Conservation (phyloP, 1,140 invertebrate species). For the Aphis craccivora region DNA sequence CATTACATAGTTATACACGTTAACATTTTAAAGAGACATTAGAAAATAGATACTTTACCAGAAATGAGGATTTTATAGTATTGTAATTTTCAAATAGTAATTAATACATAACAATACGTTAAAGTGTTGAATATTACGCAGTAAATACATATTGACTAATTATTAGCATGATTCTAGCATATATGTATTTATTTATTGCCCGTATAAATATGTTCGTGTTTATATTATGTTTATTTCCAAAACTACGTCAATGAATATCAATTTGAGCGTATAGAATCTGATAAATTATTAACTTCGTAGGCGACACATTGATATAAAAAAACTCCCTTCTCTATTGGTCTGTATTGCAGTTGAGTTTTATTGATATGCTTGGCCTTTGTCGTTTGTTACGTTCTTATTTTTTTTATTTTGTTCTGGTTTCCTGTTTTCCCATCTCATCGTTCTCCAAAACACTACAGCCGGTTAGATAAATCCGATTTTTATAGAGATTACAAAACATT, state of each 20-base stretch:
- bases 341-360: constrained; percentile 42
- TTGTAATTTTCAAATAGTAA: too few relatives aligned
- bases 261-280: background rate
- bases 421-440: constrained; percentile 21
- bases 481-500: constrained; percentile 58
- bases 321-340: background rate
- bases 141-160: background rate
- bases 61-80: too few relatives aligned
- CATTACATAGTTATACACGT: too few relatives aligned
- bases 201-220: background rate
- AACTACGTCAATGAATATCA: background rate
- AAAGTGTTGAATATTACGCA: background rate
- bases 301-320: constrained; percentile 4
- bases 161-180: background rate
- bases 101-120: background rate
- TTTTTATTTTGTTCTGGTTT: constrained; percentile 26
- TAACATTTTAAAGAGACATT: too few relatives aligned
- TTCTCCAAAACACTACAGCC: constrained; percentile 17
- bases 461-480: constrained; percentile 58
- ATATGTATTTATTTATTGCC: background rate
- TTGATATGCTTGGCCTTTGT: constrained; percentile 51
- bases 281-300: constrained; percentile 35
- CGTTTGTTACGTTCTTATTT: constrained; percentile 29
- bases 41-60: too few relatives aligned
- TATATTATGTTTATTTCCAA: background rate